Evolutionary conservation across 2,113 vertebrate genomes (phyloP).

Genomic region (Mormyrus lacerda): DNA sequence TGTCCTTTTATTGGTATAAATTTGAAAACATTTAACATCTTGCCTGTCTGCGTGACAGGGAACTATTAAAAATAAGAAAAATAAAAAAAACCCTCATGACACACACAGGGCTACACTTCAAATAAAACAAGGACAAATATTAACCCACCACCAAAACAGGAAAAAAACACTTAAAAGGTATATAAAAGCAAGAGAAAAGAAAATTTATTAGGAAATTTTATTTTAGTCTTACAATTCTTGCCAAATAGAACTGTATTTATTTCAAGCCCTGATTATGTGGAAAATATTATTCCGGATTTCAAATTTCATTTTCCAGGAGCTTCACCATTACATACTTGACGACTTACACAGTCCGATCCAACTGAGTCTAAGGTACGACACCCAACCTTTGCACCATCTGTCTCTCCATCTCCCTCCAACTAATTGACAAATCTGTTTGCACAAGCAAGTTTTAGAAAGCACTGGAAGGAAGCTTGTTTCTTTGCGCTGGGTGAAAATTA

Average conservation of each 20-base stretch:
- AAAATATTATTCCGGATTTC: constrained; percentile 19
- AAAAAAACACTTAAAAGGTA: constrained; percentile 33
- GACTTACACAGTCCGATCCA: constrained; percentile 33
- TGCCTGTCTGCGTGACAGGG: constrained; percentile 36
- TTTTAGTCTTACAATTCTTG: constrained; percentile 58
- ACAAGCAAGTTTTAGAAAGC: constrained; percentile 25
- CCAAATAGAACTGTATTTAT: constrained; percentile 49
- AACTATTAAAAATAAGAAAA: constrained; percentile 41
- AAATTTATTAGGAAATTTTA: constrained; percentile 70
- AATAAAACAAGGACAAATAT: constrained; percentile 29
- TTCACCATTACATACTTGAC: constrained; percentile 18
- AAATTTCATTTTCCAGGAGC: constrained; percentile 37
- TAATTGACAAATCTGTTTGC: constrained; percentile 34
- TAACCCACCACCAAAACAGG: constrained; percentile 52
- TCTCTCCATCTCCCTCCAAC: constrained; percentile 26
- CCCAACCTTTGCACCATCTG: neutral
- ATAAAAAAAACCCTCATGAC: constrained; percentile 48
- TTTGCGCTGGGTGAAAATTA: constrained; percentile 38
- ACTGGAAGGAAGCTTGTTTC: constrained; percentile 31
- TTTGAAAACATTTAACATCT: constrained; percentile 50
- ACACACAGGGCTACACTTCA: constrained; percentile 38
- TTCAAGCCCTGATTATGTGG: constrained; percentile 49
- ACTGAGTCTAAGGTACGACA: neutral
- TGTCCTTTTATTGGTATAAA: constrained; percentile 43
- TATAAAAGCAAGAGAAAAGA: constrained; percentile 60